Evolutionary conservation across 2,113 vertebrate genomes (phyloP).

Genomic region (Perognathus longimembris): DNA sequence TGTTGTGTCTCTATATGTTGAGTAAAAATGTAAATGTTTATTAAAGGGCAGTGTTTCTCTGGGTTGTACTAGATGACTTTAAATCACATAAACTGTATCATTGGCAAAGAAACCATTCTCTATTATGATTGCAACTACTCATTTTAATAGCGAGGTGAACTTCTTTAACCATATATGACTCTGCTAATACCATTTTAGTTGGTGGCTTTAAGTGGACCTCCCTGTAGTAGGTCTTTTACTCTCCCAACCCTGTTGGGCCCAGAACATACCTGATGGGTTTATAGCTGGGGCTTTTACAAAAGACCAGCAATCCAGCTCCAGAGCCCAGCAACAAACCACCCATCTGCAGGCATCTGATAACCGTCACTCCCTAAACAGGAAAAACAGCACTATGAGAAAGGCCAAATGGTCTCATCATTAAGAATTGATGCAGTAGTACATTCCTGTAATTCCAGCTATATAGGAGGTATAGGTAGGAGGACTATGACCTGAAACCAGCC

Average conservation of each 20-base stretch:
- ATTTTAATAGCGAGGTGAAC: background rate
- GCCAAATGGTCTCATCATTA: background rate
- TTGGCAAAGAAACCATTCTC: background rate
- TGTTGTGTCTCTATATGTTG: background rate
- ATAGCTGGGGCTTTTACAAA: constrained; percentile 90
- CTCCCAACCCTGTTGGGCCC: background rate
- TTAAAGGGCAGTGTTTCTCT: background rate
- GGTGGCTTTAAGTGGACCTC: background rate
- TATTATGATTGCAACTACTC: background rate
- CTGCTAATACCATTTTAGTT: background rate
- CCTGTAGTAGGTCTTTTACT: background rate
- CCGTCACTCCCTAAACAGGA: constrained; percentile 88
- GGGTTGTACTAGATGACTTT: background rate
- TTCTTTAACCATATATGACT: background rate
- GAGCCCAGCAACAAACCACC: constrained; percentile 91
- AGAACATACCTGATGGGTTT: constrained; percentile 91
- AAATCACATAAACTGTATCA: background rate
- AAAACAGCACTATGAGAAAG: constrained; percentile 59
- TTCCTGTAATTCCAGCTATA: too few species aligned
- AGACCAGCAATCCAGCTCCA: constrained; percentile 89
- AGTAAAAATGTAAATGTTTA: background rate
- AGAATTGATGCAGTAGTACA: background rate
- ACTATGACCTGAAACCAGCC: too few species aligned
- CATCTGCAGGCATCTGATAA: constrained; percentile 88
- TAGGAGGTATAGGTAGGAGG: too few species aligned